Evolutionary conservation across 1,140 invertebrate genomes (phyloP).

Genomic region (Grapholita molesta): DNA sequence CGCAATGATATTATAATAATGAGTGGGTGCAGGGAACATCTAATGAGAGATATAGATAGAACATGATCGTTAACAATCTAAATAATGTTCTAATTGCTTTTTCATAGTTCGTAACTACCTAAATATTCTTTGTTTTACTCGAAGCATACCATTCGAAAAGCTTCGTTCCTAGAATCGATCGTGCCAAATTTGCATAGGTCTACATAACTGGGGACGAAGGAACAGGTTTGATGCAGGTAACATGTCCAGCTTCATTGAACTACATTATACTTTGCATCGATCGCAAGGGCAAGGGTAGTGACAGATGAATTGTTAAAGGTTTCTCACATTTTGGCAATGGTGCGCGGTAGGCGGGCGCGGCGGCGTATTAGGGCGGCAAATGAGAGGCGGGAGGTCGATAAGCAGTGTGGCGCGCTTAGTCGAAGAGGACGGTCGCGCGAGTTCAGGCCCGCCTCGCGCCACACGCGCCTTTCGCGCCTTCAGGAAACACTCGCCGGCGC

Average conservation of each 20-base stretch:
- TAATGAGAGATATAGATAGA: no score
- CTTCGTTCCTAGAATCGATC: not conserved
- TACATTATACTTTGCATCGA: constrained; percentile 32
- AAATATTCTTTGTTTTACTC: not conserved
- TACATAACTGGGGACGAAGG: not conserved
- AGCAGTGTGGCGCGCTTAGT: constrained; percentile 38
- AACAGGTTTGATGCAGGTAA: not conserved
- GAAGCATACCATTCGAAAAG: not conserved
- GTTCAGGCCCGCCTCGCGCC: not conserved
- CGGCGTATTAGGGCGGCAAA: constrained; percentile 43
- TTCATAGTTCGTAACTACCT: not conserved
- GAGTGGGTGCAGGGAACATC: no score
- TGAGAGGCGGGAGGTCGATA: constrained; percentile 55
- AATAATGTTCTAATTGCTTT: no score
- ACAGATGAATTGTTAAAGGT: constrained; percentile 67
- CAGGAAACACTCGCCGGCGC: not conserved
- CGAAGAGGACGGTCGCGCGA: constrained; percentile 29
- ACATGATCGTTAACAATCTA: no score
- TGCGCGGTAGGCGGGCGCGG: constrained; percentile 56
- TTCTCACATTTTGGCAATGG: constrained; percentile 57
- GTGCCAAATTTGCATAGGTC: not conserved
- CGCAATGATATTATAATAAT: no score
- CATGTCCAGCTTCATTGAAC: not conserved
- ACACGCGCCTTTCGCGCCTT: constrained; percentile 13
- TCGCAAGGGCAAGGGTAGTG: constrained; percentile 49